phyloP scores from a whole-genome alignment of 2,888 invertebrate genomes.

The Macaria liturata region DNA sequence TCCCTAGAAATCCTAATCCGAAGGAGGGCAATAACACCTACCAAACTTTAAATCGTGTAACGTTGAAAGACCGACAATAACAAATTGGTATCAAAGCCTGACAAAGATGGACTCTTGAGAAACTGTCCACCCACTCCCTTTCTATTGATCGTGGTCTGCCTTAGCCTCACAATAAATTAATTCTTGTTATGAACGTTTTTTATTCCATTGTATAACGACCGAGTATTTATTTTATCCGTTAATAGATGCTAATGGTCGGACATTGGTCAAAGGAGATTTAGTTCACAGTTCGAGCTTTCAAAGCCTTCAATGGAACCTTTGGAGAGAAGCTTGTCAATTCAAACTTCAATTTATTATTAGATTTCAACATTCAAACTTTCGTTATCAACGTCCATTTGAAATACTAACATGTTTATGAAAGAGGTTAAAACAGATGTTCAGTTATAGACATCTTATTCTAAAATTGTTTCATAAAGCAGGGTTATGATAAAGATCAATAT shows the following conservation, averaged over 20 bases:
- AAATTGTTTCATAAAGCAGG: conserved; percentile 10
- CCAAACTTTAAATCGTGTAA: conserved; percentile 76
- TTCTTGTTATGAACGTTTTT: conserved; percentile 81
- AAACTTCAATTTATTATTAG: conserved; percentile 34
- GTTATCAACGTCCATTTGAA: conserved; percentile 27
- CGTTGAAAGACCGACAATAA: conserved; percentile 79
- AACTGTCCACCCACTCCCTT: conserved; percentile 81
- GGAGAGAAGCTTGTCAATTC: conserved; percentile 27
- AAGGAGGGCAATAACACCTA: conserved; percentile 63
- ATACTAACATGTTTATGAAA: conserved; percentile 21
- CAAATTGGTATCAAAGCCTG: conserved; percentile 81
- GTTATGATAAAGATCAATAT: conserved; percentile 47
- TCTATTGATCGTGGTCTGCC: conserved; percentile 76
- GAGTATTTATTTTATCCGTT: conserved; percentile 73
- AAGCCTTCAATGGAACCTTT: conserved; percentile 44
- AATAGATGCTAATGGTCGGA: conserved; percentile 71
- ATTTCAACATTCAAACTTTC: conserved; percentile 30
- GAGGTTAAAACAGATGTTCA: conserved; percentile 29
- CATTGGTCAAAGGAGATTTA: conserved; percentile 73
- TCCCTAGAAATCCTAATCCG: conserved; percentile 54
- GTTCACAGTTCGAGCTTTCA: conserved; percentile 40
- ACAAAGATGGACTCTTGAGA: conserved; percentile 82
- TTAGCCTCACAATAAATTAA: conserved; percentile 70
- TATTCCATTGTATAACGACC: conserved; percentile 69
- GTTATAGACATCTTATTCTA: conserved; percentile 25